phyloP scores from a whole-genome alignment of 2,113 vertebrate species.

The Anarhynchus alexandrinus region DNA sequence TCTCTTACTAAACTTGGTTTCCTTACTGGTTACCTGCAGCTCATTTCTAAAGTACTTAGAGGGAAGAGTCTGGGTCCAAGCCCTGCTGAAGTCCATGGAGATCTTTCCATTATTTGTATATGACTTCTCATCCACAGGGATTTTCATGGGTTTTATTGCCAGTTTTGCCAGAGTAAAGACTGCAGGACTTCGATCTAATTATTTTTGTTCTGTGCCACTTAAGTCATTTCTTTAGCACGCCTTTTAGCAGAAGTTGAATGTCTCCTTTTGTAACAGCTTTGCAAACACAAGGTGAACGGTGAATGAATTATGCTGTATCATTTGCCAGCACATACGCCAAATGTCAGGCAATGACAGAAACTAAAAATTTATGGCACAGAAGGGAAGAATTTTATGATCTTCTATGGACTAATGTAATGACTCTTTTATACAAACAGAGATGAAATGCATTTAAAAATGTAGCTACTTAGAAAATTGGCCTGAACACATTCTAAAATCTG shows the following conservation, averaged over 20 bases:
- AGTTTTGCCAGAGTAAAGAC: background rate
- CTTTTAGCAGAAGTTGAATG: background rate
- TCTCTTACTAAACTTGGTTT: background rate
- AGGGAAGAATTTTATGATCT: conserved; percentile 53
- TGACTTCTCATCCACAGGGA: background rate
- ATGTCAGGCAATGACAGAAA: conserved; percentile 48
- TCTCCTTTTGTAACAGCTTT: conserved; percentile 18
- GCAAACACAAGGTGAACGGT: conserved; percentile 48
- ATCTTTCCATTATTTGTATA: background rate
- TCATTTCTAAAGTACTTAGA: background rate
- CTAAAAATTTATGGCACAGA: conserved; percentile 33
- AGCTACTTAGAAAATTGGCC: conserved; percentile 42
- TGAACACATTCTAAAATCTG: background rate
- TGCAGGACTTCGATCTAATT: background rate
- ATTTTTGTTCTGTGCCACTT: background rate
- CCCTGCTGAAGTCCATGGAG: background rate
- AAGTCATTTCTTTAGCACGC: background rate
- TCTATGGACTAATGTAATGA: conserved; percentile 42
- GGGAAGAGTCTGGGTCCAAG: background rate
- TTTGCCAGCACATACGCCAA: background rate
- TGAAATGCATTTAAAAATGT: conserved; percentile 23
- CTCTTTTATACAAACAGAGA: conserved; percentile 48
- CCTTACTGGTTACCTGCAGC: background rate
- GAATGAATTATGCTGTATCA: conserved; percentile 16
- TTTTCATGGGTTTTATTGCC: background rate